These are phyloP conservation scores for Myrmecobius fasciatus DNA, from an alignment of 2,113 vertebrate species.

Conservation along the genomic window DNA sequence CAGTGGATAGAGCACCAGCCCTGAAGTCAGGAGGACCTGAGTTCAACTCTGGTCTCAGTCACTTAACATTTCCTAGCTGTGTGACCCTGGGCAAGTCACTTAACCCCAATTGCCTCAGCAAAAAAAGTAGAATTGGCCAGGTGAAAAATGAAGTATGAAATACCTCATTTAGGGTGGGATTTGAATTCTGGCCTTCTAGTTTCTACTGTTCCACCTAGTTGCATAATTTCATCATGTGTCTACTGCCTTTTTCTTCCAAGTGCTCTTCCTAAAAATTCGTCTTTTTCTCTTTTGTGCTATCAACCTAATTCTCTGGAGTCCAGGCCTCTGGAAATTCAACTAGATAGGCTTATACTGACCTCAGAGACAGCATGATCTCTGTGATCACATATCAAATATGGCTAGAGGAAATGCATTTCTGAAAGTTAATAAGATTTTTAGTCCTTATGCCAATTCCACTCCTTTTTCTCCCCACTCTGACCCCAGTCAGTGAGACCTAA, in stretches of 20 bases:
- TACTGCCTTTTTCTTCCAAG: neutral
- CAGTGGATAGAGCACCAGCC: no score
- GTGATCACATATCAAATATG: neutral
- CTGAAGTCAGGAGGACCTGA: no score
- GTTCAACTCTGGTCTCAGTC: no score
- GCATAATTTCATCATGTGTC: neutral
- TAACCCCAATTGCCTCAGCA: no score
- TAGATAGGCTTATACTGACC: neutral
- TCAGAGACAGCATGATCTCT: neutral
- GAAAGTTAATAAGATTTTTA: neutral
- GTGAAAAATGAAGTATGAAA: neutral
- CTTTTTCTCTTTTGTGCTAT: slow-evolving; percentile 38
- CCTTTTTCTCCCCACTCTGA: neutral
- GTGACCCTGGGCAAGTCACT: no score
- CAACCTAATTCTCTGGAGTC: slow-evolving; percentile 34
- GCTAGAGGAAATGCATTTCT: neutral
- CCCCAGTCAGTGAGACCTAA: neutral
- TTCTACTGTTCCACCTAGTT: neutral
- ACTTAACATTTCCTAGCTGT: no score
- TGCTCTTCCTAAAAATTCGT: slow-evolving; percentile 24
- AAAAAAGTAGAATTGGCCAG: neutral
- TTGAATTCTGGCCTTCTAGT: neutral
- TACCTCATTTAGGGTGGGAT: neutral
- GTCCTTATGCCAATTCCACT: neutral
- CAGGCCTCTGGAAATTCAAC: neutral